A percentile compares a stretch with the other conserved stretches of the same genome.
These are phyloP conservation scores for Probosciger aterrimus DNA, from an alignment of 2,113 vertebrate genomes.

Conservation along the genomic window DNA sequence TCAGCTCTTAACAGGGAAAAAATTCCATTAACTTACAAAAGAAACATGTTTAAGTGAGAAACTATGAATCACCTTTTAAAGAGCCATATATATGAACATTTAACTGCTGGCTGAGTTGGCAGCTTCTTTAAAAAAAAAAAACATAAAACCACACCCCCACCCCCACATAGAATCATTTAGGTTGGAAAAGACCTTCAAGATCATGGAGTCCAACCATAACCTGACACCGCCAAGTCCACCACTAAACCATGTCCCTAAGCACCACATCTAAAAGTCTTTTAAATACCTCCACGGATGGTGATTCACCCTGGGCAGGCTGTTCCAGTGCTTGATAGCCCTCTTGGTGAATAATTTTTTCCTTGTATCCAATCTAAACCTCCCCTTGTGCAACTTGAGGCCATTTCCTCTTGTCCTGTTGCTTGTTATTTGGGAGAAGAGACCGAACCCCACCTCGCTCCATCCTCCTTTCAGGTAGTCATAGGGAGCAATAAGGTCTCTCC, in stretches of 20 bases:
- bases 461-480: not conserved
- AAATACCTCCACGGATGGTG: not conserved
- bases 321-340: not conserved
- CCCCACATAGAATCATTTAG: not conserved
- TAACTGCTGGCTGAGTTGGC: not conserved
- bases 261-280: fast-evolving
- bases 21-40: not conserved
- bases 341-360: not conserved
- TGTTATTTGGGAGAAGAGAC: not conserved
- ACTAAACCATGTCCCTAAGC: not conserved
- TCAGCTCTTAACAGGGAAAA: not conserved
- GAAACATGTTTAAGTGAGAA: not conserved
- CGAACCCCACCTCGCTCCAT: fast-evolving
- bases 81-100: not conserved
- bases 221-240: not conserved
- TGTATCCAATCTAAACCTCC: not conserved
- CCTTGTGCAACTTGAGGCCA: fast-evolving
- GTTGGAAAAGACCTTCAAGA: not conserved
- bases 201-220: not conserved
- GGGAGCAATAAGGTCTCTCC: fast-evolving
- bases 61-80: not conserved
- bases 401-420: fast-evolving
- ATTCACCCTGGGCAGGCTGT: not conserved
- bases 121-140: not conserved
- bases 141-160: not conserved